Base-by-base conservation (phyloP, 2,888 invertebrate genomes). In the Epistrophe eligans region DNA sequence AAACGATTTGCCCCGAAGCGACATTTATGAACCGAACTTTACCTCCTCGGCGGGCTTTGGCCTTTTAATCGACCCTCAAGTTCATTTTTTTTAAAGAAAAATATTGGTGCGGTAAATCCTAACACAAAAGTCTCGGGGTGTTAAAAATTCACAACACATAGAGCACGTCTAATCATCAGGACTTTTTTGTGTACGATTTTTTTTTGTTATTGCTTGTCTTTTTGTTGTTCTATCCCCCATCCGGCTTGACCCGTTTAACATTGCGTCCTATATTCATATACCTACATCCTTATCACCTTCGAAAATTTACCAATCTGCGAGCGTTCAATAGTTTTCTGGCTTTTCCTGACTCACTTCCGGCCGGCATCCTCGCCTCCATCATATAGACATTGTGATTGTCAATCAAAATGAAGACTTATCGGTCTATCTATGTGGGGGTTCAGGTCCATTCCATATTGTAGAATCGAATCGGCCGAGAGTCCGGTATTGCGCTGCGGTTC, bases 101-200 rank as follows among this genome's bases (percentile, higher is more conserved):
- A 19, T 11, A 48, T 67, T 67, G 35, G 38, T 79, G 24, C 24
- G 64, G 45, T 62, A 55, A 62, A 38, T 24, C 50, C 38, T 35
- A 19, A 43, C 15, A 76, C 60, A 62, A 67, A 45, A 67, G 52
- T 55, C 60, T 72, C 43, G 57, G 38, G 28, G 62, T 79, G 76
- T 79, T 83, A 55, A 83, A 82, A 87, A 87, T 87, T 83, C 87
- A 71, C 24, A 55, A 72, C 87, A 83, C 83, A 87, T 79, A 10
- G 76, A 32, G 67, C 79, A 79, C 77, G 83, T 87, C 87, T 85
- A 85, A 81, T 85, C 81, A 85, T 85, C 70, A 79, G 43, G 73
- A 50, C 32, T 76, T 70, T 73, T 62, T 52, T 38, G 48, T 67
- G 50, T 66, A n/a, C 9, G 28, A 28, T 28, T 28, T 15, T 15